Conservation (phyloP, 2,113 vertebrate species). For the Anoura caudifer region DNA sequence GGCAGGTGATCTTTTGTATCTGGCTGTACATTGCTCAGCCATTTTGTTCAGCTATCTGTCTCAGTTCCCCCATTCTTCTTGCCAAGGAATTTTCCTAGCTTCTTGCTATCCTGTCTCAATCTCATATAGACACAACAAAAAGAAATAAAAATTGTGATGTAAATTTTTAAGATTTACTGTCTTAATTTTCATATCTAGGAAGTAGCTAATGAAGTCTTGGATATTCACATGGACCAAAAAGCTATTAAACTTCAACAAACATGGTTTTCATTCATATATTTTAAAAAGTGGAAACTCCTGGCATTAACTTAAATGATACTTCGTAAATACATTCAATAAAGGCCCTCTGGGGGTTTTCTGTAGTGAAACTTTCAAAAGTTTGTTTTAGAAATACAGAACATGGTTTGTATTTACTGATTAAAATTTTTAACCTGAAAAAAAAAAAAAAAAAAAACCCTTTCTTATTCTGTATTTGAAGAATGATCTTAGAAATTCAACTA, state of each 20-base stretch:
- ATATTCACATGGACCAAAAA: not conserved
- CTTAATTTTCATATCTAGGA: not conserved
- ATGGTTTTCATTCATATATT: not conserved
- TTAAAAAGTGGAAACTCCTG: not conserved
- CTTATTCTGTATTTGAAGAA: not conserved
- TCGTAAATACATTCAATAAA: not conserved
- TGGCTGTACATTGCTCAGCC: too few relatives aligned
- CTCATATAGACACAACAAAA: not conserved
- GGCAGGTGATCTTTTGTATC: too few relatives aligned
- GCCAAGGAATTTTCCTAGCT: too few relatives aligned
- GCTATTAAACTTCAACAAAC: not conserved
- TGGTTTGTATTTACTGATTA: not conserved
- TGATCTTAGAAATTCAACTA: not conserved
- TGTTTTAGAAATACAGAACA: not conserved
- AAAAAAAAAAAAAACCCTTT: not conserved
- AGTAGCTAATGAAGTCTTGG: not conserved
- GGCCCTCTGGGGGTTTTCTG: rapidly evolving
- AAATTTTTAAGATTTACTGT: not conserved
- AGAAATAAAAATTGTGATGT: not conserved
- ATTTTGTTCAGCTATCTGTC: too few relatives aligned
- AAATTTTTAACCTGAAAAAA: not conserved
- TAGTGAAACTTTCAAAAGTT: not conserved
- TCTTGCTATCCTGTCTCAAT: too few relatives aligned
- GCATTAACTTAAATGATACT: not conserved
- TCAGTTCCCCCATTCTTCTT: too few relatives aligned